Evolutionary conservation across 2,888 invertebrate genomes (phyloP).

Genomic region (Protonemura montana): DNA sequence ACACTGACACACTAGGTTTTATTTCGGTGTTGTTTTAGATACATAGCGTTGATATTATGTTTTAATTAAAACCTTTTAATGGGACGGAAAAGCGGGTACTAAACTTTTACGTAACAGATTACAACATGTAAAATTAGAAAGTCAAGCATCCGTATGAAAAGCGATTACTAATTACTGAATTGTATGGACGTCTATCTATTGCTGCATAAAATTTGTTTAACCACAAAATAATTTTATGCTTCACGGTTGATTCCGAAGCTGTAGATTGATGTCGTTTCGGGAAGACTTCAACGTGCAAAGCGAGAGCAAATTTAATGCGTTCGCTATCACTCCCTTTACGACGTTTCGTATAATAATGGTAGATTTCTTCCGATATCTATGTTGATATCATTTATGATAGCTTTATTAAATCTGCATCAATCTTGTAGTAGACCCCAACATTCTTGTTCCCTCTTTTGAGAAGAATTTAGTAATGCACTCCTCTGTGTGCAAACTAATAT

Average conservation of each 20-base stretch:
- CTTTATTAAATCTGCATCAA: not conserved
- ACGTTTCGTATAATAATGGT: not conserved
- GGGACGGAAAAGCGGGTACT: not conserved
- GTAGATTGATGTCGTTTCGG: not conserved
- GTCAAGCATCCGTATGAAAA: not conserved
- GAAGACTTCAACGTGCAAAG: not conserved
- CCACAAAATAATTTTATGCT: not conserved
- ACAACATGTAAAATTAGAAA: not conserved
- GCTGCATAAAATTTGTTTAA: not conserved
- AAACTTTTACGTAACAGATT: not conserved
- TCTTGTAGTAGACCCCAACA: not conserved
- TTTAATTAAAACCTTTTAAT: constrained; percentile 3
- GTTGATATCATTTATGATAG: not conserved
- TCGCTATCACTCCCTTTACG: not conserved
- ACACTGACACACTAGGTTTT: not conserved
- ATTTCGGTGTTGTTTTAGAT: not conserved
- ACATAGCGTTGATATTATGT: not conserved
- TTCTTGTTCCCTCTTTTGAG: not conserved
- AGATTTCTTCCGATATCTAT: not conserved
- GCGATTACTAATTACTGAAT: not conserved
- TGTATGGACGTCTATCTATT: not conserved
- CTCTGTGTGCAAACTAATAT: not conserved
- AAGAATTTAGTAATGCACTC: not conserved
- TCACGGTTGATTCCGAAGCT: not conserved
- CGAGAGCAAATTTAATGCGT: not conserved